Base-by-base conservation (phyloP, 2,113 vertebrate species). In the Sialia sialis region DNA sequence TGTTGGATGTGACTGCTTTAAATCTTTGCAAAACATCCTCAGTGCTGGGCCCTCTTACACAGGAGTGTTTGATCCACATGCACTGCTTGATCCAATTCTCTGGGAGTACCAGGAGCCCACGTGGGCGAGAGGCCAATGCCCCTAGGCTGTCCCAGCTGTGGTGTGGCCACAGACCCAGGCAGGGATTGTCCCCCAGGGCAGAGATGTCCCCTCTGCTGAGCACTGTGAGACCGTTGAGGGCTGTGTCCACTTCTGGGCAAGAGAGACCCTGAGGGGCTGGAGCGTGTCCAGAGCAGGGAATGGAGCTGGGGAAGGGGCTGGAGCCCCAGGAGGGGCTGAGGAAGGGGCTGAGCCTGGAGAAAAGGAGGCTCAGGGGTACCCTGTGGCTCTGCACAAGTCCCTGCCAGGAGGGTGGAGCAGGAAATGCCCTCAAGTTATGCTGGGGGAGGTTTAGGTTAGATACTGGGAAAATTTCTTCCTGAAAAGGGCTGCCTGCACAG, bases 121-220 rank as follows among this genome's bases (percentile, higher is more conserved):
- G 36, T 59, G 54, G 67, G 32, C 36, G 32, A 22, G 44, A 66
- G 68, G 27, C 52, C 6, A 2, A 0, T n/a, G 43, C 6, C 43
- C 34, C 49, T 36, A 11, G 14, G 30, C 36, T 43, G 67, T 44
- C 0, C 32, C 44, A 58, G 51, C 58, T 7, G 0, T 3, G 2
- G 26, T 72, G 58, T 72, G 41, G 56, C 0, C 75, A 87, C 25
- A 72, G 32, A 1, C 16, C 30, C 48, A 56, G 48, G 48, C 64
- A 87, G 70, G 30, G 48, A 84, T 4, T 54, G 67, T 70, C 30
- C 56, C 34, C 46, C 15, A 43, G 55, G 46, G n/a, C 58, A 73
- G 67, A 32, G 44, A 70, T 9, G 67, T 72, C 38, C 52, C 46
- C 27, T 36, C 14, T 44, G 43, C 59, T 51, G 51, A 8, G 59